phyloP scores from a whole-genome alignment of 2,113 vertebrate species.

The Dicrurus megarhynchus region DNA sequence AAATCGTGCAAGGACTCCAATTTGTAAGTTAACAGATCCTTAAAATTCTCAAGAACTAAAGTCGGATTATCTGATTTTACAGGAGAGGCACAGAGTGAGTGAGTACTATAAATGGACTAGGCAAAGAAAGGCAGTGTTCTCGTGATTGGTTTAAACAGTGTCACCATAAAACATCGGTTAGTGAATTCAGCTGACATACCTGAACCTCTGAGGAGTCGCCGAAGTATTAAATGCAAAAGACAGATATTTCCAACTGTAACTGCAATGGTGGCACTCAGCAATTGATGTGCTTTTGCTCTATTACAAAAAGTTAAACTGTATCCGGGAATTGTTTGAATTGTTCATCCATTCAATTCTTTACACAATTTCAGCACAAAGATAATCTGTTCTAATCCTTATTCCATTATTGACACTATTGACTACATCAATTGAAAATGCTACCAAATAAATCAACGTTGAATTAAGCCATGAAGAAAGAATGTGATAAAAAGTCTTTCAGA shows the following conservation, averaged over 20 bases:
- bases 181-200: neutral
- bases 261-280: neutral
- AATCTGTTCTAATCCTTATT: slow-evolving; percentile 72
- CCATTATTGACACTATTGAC: slow-evolving; percentile 68
- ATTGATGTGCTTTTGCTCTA: neutral
- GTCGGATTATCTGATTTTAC: neutral
- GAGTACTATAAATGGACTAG: neutral
- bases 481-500: slow-evolving; percentile 61
- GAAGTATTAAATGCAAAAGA: neutral
- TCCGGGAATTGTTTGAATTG: neutral
- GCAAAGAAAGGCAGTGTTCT: neutral
- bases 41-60: neutral
- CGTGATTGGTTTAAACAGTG: neutral
- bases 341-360: slow-evolving; percentile 16
- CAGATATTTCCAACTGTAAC: neutral
- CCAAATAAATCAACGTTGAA: slow-evolving; percentile 70
- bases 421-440: slow-evolving; percentile 45
- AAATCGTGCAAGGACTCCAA: neutral
- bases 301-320: neutral
- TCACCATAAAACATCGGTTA: neutral
- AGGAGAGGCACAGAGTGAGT: neutral
- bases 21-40: neutral
- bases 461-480: slow-evolving; percentile 68
- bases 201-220: neutral
- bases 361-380: slow-evolving; percentile 58